phyloP scores from a whole-genome alignment of 2,113 vertebrate genomes.

The Etia nguti region DNA sequence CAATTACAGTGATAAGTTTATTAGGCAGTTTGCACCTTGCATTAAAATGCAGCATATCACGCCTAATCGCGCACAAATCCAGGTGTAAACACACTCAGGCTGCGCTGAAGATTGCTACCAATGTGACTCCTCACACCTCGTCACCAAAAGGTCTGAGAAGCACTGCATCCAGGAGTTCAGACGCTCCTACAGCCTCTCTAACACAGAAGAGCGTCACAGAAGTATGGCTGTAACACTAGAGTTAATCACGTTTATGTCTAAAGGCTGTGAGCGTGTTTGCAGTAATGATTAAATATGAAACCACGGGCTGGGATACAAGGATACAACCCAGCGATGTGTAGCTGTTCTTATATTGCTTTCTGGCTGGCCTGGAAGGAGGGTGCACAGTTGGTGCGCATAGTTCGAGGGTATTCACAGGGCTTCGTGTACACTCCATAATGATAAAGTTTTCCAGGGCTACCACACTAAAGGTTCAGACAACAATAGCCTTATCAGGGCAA shows the following conservation, averaged over 20 bases:
- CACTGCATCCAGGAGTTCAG: background rate
- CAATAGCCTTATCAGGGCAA: fast-evolving
- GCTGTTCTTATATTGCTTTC: background rate
- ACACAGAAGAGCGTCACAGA: background rate
- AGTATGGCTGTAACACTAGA: fast-evolving
- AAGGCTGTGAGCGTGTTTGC: background rate
- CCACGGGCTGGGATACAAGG: background rate
- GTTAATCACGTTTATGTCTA: background rate
- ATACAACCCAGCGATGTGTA: background rate
- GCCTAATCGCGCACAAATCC: conserved; percentile 20
- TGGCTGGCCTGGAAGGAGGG: background rate
- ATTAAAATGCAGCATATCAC: conserved; percentile 5
- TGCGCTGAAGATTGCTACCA: background rate
- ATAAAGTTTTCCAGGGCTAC: background rate
- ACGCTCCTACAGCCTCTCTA: background rate
- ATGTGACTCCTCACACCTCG: background rate
- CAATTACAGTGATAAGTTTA: conserved; percentile 30
- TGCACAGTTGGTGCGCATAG: background rate
- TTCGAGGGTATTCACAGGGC: background rate
- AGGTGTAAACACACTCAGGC: conserved; percentile 6
- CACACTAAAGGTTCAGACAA: background rate
- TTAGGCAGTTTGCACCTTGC: conserved; percentile 24
- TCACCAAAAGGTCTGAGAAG: background rate
- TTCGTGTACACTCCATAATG: background rate
- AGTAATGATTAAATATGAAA: background rate